These are phyloP conservation scores for Metalampra italica DNA, from an alignment of 2,888 invertebrate genomes.

Conservation along the genomic window DNA sequence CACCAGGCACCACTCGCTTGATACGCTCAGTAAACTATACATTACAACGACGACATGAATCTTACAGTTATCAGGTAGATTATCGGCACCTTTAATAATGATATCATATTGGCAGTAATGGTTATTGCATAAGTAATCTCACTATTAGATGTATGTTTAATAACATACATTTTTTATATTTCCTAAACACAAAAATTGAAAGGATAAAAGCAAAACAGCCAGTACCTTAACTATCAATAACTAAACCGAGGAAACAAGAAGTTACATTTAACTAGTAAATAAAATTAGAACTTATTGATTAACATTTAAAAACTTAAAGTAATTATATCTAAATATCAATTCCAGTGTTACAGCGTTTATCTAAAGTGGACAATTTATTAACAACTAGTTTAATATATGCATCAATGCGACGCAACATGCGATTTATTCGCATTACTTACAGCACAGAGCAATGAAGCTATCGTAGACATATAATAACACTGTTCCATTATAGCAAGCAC, in stretches of 20 bases:
- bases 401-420: neutral
- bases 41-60: neutral
- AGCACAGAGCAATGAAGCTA: neutral
- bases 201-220: too few species aligned
- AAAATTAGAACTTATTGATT: neutral
- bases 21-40: neutral
- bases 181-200: neutral
- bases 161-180: neutral
- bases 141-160: neutral
- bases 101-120: conserved; percentile 4
- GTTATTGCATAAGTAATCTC: conserved; percentile 1
- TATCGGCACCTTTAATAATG: neutral
- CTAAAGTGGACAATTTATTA: conserved; percentile 42
- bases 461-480: neutral
- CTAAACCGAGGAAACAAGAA: neutral
- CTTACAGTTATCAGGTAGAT: neutral
- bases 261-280: neutral
- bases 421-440: conserved; percentile 4
- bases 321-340: conserved; percentile 35
- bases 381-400: conserved; percentile 15
- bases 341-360: conserved; percentile 33
- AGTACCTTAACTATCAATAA: neutral
- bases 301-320: conserved; percentile 13
- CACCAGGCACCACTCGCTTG: too few species aligned
- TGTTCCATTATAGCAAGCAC: too few species aligned